Evolutionary conservation across 1,140 invertebrate genomes (phyloP).

Genomic region (Drosophila hydei): DNA sequence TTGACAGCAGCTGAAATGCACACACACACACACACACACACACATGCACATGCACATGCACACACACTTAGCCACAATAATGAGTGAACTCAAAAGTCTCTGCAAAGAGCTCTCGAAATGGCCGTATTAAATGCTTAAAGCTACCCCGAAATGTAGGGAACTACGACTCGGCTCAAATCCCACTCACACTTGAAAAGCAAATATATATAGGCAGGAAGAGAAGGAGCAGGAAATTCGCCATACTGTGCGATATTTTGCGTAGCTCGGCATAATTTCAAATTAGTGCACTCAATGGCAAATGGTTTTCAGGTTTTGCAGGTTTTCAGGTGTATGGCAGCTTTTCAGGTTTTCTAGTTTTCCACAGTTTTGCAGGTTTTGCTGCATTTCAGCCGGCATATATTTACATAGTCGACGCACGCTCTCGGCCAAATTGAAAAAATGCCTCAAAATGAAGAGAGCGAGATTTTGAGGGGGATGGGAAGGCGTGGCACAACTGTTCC

Average conservation of each 20-base stretch:
- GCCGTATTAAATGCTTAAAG: slow-evolving; percentile 41
- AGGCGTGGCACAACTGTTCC: slow-evolving; percentile 14
- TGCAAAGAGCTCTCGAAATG: slow-evolving; percentile 18
- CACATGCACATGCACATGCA: slow-evolving; percentile 2
- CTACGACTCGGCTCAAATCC: slow-evolving; percentile 2
- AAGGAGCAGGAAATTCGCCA: slow-evolving; percentile 17
- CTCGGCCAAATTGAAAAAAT: slow-evolving; percentile 63
- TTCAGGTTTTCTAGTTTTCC: slow-evolving; percentile 37
- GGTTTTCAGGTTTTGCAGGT: slow-evolving; percentile 35
- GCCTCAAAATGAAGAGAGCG: slow-evolving; percentile 37
- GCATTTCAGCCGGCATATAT: slow-evolving; percentile 49
- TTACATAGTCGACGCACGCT: slow-evolving; percentile 52
- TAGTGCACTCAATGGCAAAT: slow-evolving; percentile 78
- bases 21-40: neutral
- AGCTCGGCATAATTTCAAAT: slow-evolving; percentile 80
- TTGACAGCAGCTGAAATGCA: slow-evolving; percentile 11
- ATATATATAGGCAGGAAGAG: neutral
- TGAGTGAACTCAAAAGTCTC: slow-evolving; percentile 6
- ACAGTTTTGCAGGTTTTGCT: slow-evolving; percentile 47
- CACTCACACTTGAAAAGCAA: slow-evolving; percentile 27
- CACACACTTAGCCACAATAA: slow-evolving; percentile 21
- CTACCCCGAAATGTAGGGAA: neutral
- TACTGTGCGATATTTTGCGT: slow-evolving; percentile 65
- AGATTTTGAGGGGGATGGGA: too few species aligned
- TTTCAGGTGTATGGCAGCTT: slow-evolving; percentile 7